Conservation (phyloP, 1,140 invertebrate species). For the Aphidius ervi region DNA sequence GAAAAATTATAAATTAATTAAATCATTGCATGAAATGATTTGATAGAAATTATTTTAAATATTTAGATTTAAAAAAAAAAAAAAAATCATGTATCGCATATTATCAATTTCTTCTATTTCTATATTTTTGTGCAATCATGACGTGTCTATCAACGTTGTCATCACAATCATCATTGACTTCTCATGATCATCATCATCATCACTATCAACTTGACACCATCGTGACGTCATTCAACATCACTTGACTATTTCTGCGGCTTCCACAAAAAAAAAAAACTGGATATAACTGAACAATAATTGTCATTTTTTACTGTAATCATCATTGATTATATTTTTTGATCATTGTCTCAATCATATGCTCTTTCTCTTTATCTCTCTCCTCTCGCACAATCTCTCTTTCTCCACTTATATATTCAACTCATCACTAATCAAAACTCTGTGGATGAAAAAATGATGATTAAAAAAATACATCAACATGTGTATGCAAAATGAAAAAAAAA, state of each 20-base stretch:
- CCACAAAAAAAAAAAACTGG: background rate
- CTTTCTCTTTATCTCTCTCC: conserved; percentile 11
- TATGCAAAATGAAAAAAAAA: background rate
- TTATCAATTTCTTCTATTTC: conserved; percentile 55
- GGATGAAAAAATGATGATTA: background rate
- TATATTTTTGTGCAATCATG: conserved; percentile 47
- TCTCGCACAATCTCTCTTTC: background rate
- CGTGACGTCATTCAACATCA: conserved; percentile 18
- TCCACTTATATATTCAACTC: background rate
- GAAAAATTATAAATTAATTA: background rate
- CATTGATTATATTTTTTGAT: conserved; percentile 17
- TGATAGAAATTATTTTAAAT: conserved; percentile 14
- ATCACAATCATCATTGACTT: conserved; percentile 23
- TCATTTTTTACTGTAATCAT: background rate
- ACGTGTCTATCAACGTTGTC: conserved; percentile 22
- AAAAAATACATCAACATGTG: background rate
- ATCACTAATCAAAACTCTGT: background rate
- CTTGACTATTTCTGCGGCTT: background rate
- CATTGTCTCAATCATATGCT: conserved; percentile 17
- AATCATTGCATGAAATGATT: background rate
- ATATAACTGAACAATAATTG: background rate
- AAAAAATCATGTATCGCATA: conserved; percentile 18
- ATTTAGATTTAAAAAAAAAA: conserved; percentile 2
- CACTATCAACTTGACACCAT: conserved; percentile 27
- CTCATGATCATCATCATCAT: conserved; percentile 20